Evolutionary conservation across 2,113 vertebrate species (phyloP), one percentile per base, ranked within the genome.

Genomic region (Peucedramus taeniatus): DNA sequence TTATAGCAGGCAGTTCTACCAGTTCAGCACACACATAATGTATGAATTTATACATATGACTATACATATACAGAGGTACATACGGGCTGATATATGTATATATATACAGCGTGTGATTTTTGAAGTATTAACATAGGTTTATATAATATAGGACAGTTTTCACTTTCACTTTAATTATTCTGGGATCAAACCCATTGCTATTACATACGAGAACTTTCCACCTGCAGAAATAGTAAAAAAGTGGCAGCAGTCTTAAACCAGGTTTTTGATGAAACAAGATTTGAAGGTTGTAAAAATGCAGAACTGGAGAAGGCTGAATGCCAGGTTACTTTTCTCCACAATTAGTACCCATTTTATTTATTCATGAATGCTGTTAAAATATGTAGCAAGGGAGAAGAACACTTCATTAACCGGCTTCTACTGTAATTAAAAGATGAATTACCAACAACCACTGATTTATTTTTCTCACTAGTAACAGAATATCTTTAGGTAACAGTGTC

Each of bases 381-480:
- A 96, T 96, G 90, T 56, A 95, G 71, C 81, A 84, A 96, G 91
- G 85, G 77, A 96, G 74, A 76, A 87, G 71, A 86, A 83, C 28
- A 35, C 53, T 96, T 92, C 90, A 92, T 94, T 91, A 91, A 54
- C 30, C 1, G 45, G 35, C 77, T 97, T 83, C 63, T 88, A 65
- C 53, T 95, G 79, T 93, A 95, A 97, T 97, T 97, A 94, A 97
- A 94, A 94, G 92, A 96, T 66, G 75, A 84, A 93, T 85, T 88
- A 87, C 71, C 86, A 96, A 87, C 95, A 94, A 80, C 54, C 53
- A 87, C 83, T 57, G 91, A 66, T 65, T 83, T 91, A 63, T 94
- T 97, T 86, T 93, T 92, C 54, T 91, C 51, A 40, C 47, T 92
- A 50, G 44, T 75, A 96, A 92, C 60, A 75, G 78, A 57, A 50